A percentile compares a stretch with the other conserved stretches of the same genome.
These are phyloP conservation scores for Coracopsis vasa DNA, from an alignment of 2,113 vertebrate genomes.

Conservation along the genomic window DNA sequence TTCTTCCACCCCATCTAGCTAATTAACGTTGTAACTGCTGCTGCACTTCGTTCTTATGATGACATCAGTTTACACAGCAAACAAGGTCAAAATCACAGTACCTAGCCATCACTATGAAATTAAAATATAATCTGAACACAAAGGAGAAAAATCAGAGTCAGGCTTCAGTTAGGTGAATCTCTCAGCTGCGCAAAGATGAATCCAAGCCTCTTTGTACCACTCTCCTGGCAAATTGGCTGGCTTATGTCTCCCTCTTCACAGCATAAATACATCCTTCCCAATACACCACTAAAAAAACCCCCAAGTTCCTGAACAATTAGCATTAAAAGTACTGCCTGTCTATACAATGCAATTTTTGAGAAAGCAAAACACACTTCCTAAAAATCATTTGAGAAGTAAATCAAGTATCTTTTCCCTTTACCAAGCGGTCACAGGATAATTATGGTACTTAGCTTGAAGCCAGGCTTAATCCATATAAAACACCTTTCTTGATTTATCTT, in stretches of 20 bases:
- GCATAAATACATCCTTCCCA: neutral
- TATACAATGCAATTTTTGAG: neutral
- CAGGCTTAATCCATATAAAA: neutral
- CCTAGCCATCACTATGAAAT: neutral
- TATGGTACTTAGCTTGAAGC: neutral
- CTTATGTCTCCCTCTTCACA: neutral
- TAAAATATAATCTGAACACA: neutral
- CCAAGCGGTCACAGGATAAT: neutral
- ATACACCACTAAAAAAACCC: neutral
- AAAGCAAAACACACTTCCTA: neutral
- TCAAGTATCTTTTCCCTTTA: neutral
- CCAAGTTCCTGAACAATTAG: neutral
- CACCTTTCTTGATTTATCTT: neutral
- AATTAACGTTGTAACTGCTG: neutral
- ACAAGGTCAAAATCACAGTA: neutral
- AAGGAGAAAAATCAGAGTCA: neutral
- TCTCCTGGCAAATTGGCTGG: neutral
- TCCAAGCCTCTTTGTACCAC: neutral
- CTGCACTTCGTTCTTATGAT: neutral
- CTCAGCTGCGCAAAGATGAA: neutral
- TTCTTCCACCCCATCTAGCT: neutral
- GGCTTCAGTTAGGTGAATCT: neutral
- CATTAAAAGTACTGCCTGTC: neutral
- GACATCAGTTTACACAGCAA: neutral
- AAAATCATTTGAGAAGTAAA: neutral